phyloP scores from a whole-genome alignment of 2,797 vertebrate genomes.

The Pygocentrus nattereri region DNA sequence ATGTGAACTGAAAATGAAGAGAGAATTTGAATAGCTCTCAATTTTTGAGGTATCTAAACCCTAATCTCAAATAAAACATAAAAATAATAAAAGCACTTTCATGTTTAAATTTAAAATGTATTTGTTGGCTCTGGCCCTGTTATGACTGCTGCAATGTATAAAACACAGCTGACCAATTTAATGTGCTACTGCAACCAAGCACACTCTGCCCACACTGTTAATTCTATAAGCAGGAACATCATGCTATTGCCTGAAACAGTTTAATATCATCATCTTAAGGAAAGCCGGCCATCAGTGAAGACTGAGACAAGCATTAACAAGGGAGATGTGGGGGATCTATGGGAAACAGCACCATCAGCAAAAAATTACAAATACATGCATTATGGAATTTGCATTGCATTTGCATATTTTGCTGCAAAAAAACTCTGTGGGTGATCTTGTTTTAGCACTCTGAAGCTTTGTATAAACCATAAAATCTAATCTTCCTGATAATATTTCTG shows the following conservation, averaged over 20 bases:
- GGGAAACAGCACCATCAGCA: conserved; percentile 9
- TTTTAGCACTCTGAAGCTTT: conserved; percentile 5
- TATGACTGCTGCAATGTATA: conserved; percentile 28
- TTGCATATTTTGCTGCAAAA: conserved; percentile 26
- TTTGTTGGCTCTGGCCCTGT: conserved; percentile 15
- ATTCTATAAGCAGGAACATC: conserved; percentile 21
- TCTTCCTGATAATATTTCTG: neutral
- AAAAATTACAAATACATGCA: conserved; percentile 9
- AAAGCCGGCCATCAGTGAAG: conserved; percentile 21
- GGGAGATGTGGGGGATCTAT: neutral
- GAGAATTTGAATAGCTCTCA: neutral
- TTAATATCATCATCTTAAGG: conserved; percentile 33
- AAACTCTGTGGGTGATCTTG: neutral
- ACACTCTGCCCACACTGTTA: conserved; percentile 27
- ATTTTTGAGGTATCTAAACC: conserved; percentile 15
- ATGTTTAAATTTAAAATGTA: neutral
- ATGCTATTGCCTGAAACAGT: conserved; percentile 15
- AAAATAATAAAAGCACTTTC: conserved; percentile 13
- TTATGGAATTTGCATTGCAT: conserved; percentile 26
- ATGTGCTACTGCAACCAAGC: conserved; percentile 38
- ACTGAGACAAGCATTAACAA: conserved; percentile 28
- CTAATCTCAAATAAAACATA: neutral
- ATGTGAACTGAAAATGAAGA: neutral
- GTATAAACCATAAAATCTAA: neutral
- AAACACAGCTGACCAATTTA: conserved; percentile 49